Evolutionary conservation across 1,140 invertebrate species (phyloP), one percentile per base, ranked within the genome.

Genomic region (Papilio polyxenes): DNA sequence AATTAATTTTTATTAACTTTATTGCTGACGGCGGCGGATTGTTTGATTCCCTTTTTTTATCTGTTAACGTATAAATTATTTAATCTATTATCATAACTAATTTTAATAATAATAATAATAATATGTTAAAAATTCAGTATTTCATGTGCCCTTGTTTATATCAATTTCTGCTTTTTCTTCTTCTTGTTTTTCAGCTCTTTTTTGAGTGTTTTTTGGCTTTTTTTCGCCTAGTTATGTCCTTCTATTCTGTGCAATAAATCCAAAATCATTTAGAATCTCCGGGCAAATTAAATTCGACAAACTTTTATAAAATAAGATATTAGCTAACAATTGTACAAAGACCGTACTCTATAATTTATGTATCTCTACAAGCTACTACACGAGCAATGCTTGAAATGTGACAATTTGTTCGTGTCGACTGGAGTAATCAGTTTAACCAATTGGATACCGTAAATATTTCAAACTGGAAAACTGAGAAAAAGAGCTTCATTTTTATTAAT

Each of bases 381-480:
- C 31, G 2, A 5, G n/a, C 65, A 15, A 56, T 15, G 31, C 11
- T 72, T 72, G 65, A 37, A 37, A 31, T 72, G 65, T 72, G 31
- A 72, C 65, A 10, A 72, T 72, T 72, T 72, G 75, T 77, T 77
- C 75, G 48, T 20, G 75, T 77, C 75, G 17, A 77, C 13, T 51
- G 65, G 13, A 37, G 75, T 77, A 77, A 77, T 77, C 48, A 53
- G 56, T 77, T 77, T 49, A 53, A 23, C 20, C 75, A 51, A 77
- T 77, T 77, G 75, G 75, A 51, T 77, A 15, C 44, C 44, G 75
- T 77, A 77, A 56, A 49, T 77, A 53, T 31, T 31, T 51, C 75
- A 49, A 77, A 51, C 65, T 40, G 13, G 65, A 69, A 13, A 23
- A 37, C 65, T 37, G 23, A 37, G 62, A 31, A 15, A 37, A 72